Base-by-base conservation (phyloP, 2,797 vertebrate genomes). In the Typhlichthys eigenmanni region DNA sequence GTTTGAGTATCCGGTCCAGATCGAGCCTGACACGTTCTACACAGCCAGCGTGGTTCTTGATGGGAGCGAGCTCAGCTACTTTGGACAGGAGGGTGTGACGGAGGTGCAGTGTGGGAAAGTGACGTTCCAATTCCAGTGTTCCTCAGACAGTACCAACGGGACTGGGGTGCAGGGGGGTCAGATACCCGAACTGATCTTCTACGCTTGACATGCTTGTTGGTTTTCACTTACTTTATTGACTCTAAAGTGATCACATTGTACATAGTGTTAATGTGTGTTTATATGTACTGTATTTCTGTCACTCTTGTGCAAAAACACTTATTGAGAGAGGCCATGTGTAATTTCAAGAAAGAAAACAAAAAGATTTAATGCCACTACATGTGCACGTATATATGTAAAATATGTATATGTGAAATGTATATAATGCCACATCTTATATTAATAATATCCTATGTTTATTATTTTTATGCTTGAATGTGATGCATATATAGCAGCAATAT, bases 91-190 rank as follows among this genome's bases (percentile, higher is more conserved):
- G 74, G 97, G 97, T 60, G 97, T 99, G 97, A 99, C 97, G 4
- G 97, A 99, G 85, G 97, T 99, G 55, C 97, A 99, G 79, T 97
- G 96, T 80, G 97, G 97, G 61, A 98, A 96, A 89, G 97, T 97
- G 85, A 98, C 97, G 70, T 98, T 97, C 76, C 97, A 98, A 84
- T 99, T 97, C 78, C 97, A 99, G 91, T 99, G 97, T 76, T 99
- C 97, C 47, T 99, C 97, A 0, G 97, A 99, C 79, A 98, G 97
- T 88, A 99, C 97, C 57, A 99, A 99, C 0, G 96, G 97, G 79
- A 99, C 97, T 0, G 97, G 97, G 1, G 97, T 99, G 16, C 97
- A 99, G 81, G 97, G 97, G 3, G 96, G 97, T 11, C 97, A 99
- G 91, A 98, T 99, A 73, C 97, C 97, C 0, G 97, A 99, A 85